These are phyloP conservation scores for Euphydryas editha DNA, from an alignment of 2,888 invertebrate species.

Conservation along the genomic window DNA sequence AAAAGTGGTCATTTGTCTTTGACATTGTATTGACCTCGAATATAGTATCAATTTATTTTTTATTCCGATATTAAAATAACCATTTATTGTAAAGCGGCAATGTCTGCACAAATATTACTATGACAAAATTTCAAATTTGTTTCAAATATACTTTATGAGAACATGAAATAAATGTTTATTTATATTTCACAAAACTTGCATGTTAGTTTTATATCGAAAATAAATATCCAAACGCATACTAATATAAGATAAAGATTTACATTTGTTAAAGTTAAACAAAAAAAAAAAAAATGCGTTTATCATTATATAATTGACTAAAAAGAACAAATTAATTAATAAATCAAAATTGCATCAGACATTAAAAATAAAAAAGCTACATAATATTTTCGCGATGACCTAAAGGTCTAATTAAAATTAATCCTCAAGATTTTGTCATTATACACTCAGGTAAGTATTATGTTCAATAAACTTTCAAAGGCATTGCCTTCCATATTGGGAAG, in stretches of 20 bases:
- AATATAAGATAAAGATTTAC: too few species aligned
- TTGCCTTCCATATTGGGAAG: constrained; percentile 31
- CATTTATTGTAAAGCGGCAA: neutral
- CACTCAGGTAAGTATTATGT: constrained; percentile 15
- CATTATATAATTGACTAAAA: too few species aligned
- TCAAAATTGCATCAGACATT: neutral
- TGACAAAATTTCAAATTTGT: too few species aligned
- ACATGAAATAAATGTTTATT: too few species aligned
- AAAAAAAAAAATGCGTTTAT: too few species aligned
- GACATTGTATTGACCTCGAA: neutral
- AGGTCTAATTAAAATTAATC: too few species aligned
- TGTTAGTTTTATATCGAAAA: too few species aligned
- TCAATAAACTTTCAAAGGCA: constrained; percentile 17
- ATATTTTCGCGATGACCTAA: neutral
- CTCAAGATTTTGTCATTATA: constrained; percentile 8
- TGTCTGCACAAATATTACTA: neutral
- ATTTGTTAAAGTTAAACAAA: too few species aligned
- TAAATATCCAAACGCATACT: too few species aligned
- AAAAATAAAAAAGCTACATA: neutral
- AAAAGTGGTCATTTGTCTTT: constrained; percentile 8
- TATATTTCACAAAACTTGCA: too few species aligned
- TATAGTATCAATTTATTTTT: neutral
- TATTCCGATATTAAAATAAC: neutral
- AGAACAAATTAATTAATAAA: neutral
- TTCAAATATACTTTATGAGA: too few species aligned